These are phyloP conservation scores for Capitulum mitella DNA, from an alignment of 2,888 invertebrate genomes.

Conservation along the genomic window DNA sequence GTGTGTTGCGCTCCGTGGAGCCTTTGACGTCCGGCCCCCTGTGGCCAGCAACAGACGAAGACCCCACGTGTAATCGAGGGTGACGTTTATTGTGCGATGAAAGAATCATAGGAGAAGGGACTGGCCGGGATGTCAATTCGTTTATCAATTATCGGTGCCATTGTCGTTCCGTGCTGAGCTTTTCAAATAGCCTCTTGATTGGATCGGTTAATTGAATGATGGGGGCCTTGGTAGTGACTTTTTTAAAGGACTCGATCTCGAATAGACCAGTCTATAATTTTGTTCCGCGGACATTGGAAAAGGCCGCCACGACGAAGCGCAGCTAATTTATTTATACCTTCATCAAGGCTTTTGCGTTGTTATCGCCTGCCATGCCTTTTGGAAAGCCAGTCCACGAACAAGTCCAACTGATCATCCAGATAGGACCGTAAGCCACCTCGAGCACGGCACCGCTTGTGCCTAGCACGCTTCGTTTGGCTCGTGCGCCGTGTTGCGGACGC, in stretches of 20 bases:
- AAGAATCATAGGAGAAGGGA: not conserved
- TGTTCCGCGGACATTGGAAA: not conserved
- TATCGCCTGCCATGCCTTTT: too few relatives aligned
- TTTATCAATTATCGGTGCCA: conserved; percentile 5
- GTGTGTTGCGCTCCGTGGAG: not conserved
- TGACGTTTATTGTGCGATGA: not conserved
- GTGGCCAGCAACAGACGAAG: not conserved
- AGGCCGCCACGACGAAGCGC: not conserved
- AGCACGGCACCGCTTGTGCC: too few relatives aligned
- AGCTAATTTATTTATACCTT: not conserved
- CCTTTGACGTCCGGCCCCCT: not conserved
- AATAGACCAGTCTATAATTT: not conserved
- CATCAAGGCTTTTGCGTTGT: not conserved
- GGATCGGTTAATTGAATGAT: not conserved
- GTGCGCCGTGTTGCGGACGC: too few relatives aligned
- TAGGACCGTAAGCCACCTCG: too few relatives aligned
- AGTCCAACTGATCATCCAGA: too few relatives aligned
- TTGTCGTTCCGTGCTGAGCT: not conserved
- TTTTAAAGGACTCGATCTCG: not conserved
- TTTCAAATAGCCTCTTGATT: not conserved
- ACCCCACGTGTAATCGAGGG: not conserved
- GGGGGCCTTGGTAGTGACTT: not conserved
- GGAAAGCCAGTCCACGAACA: too few relatives aligned
- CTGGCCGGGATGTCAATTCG: not conserved
- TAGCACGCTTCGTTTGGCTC: too few relatives aligned